phyloP scores from a whole-genome alignment of 2,888 invertebrate species.

The Orthosia cruda region DNA sequence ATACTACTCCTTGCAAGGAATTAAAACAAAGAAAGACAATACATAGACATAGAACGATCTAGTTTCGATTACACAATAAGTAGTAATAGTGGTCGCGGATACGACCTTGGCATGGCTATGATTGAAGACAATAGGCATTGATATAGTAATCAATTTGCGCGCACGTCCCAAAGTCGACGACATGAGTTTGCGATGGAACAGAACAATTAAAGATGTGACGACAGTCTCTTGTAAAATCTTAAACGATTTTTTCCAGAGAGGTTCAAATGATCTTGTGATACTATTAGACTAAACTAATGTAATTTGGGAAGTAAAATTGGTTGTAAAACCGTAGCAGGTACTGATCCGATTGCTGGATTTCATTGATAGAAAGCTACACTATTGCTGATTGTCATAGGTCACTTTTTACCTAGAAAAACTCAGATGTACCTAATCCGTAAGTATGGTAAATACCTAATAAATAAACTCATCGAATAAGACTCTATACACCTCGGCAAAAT shows the following conservation, averaged over 20 bases:
- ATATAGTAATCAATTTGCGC: slow-evolving; percentile 58
- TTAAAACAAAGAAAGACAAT: slow-evolving; percentile 13
- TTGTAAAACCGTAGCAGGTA: not conserved
- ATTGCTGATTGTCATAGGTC: not conserved
- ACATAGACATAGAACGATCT: slow-evolving; percentile 29
- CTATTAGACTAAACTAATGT: not conserved
- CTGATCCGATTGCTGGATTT: not conserved
- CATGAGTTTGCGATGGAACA: slow-evolving; percentile 28
- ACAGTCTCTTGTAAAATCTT: slow-evolving; percentile 6
- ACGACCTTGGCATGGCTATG: slow-evolving; percentile 53
- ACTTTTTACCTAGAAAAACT: too few relatives aligned
- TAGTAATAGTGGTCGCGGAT: slow-evolving; percentile 16
- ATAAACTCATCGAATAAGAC: too few relatives aligned
- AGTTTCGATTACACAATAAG: slow-evolving; percentile 32
- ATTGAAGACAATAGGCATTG: slow-evolving; percentile 67
- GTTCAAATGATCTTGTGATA: not conserved
- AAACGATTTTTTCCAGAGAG: slow-evolving; percentile 14
- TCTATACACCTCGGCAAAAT: not conserved
- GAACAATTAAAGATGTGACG: slow-evolving; percentile 47
- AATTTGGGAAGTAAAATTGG: not conserved
- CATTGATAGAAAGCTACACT: not conserved
- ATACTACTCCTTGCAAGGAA: not conserved
- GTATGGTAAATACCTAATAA: too few relatives aligned
- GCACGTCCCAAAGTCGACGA: slow-evolving; percentile 41
- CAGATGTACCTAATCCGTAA: too few relatives aligned